Percentiles rank a stretch among this genome's conserved stretches.
These are phyloP conservation scores for Tryphoninae sp. DNA, from an alignment of 2,888 invertebrate genomes.

Conservation along the genomic window DNA sequence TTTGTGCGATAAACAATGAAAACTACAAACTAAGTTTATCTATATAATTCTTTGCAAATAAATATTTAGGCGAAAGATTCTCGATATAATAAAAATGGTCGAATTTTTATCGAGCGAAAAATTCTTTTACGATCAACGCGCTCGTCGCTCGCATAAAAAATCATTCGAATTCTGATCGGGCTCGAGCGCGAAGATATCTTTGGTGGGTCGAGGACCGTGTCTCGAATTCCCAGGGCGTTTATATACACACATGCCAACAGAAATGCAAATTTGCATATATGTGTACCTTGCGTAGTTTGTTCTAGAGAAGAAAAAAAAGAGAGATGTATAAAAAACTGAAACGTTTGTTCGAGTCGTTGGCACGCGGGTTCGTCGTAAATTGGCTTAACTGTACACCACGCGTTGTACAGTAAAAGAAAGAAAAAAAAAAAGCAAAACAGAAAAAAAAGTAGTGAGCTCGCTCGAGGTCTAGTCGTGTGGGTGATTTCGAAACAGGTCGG, in stretches of 20 bases:
- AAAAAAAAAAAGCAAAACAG: slow-evolving; percentile 6
- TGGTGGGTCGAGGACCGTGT: slow-evolving; percentile 3
- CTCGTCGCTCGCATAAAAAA: not conserved
- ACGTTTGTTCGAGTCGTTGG: slow-evolving; percentile 42
- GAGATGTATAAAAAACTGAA: slow-evolving; percentile 4
- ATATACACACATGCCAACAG: slow-evolving; percentile 33
- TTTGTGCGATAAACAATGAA: too few relatives aligned
- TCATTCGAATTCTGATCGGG: slow-evolving; percentile 35
- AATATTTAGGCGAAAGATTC: too few relatives aligned
- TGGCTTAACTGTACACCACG: slow-evolving; percentile 53
- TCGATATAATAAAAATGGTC: too few relatives aligned
- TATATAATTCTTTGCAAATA: too few relatives aligned
- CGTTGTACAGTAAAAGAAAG: slow-evolving; percentile 30
- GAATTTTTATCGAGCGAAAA: not conserved
- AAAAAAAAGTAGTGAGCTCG: not conserved
- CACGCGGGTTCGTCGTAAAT: slow-evolving; percentile 54
- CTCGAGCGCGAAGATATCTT: not conserved
- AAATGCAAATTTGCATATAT: slow-evolving; percentile 50
- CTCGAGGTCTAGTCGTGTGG: not conserved
- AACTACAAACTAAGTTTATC: too few relatives aligned
- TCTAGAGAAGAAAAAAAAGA: not conserved
- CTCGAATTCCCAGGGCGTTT: slow-evolving; percentile 27
- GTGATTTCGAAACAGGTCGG: slow-evolving; percentile 30
- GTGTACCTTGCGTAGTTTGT: not conserved
- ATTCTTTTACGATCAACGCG: not conserved